A percentile compares a stretch with the other conserved stretches of the same genome.
These are phyloP conservation scores for Pygoscelis adeliae DNA, from an alignment of 2,113 vertebrate species.

Conservation along the genomic window DNA sequence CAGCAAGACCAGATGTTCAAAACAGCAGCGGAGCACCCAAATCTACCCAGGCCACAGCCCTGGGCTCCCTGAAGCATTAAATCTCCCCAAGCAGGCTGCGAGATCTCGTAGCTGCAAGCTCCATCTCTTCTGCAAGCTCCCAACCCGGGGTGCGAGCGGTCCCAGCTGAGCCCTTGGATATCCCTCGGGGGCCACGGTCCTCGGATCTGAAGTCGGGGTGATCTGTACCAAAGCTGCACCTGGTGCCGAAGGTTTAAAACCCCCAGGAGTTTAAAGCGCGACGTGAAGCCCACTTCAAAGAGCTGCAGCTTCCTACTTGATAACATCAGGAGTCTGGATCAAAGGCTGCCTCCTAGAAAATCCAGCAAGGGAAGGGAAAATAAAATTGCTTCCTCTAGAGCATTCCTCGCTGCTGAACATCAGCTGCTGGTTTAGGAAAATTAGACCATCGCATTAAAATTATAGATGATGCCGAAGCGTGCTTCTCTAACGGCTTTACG, in stretches of 20 bases:
- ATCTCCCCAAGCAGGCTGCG: neutral
- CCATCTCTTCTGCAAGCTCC: neutral
- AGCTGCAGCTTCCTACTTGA: neutral
- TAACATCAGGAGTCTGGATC: constrained; percentile 19
- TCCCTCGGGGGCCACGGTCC: neutral
- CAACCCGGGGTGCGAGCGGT: accelerated
- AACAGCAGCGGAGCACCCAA: neutral
- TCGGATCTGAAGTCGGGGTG: accelerated
- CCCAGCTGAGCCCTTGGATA: neutral
- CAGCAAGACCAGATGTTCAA: neutral
- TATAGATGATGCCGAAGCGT: neutral
- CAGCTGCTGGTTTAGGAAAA: neutral
- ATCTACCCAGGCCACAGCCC: neutral
- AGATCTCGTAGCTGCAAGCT: too few relatives aligned
- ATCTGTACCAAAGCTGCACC: neutral
- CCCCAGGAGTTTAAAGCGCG: neutral
- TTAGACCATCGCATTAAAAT: accelerated
- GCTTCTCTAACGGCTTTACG: accelerated
- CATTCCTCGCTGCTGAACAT: neutral
- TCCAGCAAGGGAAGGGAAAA: constrained; percentile 3
- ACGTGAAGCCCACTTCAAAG: constrained; percentile 2
- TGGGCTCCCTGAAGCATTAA: neutral
- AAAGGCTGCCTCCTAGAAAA: neutral
- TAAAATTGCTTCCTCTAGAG: neutral
- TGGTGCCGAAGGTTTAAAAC: neutral